Percentiles rank a stretch among this genome's conserved stretches.
phyloP scores from a whole-genome alignment of 2,113 vertebrate genomes.

The Platycercus adscitus region DNA sequence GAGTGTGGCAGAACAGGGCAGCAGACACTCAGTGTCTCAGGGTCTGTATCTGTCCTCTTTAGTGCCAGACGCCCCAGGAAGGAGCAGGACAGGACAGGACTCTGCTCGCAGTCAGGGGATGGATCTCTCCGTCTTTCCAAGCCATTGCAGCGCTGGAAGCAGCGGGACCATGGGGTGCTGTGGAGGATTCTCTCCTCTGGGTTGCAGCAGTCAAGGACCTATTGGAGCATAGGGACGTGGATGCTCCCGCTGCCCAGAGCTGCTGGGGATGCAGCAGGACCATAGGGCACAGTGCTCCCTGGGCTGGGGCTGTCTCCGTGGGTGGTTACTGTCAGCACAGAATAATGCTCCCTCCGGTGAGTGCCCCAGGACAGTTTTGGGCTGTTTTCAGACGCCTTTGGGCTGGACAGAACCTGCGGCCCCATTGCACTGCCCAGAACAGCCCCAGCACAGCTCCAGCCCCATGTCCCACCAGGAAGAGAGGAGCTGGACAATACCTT shows the following conservation, averaged over 20 bases:
- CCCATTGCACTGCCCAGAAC: not conserved
- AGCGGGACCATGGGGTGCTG: fast-evolving
- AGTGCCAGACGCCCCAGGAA: not conserved
- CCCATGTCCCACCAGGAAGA: not conserved
- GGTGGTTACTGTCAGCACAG: not conserved
- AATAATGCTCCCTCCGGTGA: not conserved
- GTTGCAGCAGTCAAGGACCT: not conserved
- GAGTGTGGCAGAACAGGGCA: fast-evolving
- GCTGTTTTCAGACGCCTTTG: not conserved
- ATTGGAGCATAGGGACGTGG: fast-evolving
- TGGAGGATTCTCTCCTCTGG: not conserved
- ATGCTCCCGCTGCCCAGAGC: not conserved
- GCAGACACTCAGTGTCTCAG: not conserved
- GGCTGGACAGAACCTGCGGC: not conserved
- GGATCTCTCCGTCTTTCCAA: not conserved
- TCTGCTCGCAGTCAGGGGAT: not conserved
- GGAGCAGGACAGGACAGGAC: not conserved
- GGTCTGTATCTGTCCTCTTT: not conserved
- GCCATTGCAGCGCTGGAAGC: not conserved
- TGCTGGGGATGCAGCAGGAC: not conserved
- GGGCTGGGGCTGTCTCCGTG: fast-evolving
- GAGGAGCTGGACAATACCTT: no score
- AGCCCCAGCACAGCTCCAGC: not conserved
- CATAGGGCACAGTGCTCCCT: fast-evolving
- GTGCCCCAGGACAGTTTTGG: not conserved